Evolutionary conservation across 2,113 vertebrate genomes (phyloP).

Genomic region (Felis catus): DNA sequence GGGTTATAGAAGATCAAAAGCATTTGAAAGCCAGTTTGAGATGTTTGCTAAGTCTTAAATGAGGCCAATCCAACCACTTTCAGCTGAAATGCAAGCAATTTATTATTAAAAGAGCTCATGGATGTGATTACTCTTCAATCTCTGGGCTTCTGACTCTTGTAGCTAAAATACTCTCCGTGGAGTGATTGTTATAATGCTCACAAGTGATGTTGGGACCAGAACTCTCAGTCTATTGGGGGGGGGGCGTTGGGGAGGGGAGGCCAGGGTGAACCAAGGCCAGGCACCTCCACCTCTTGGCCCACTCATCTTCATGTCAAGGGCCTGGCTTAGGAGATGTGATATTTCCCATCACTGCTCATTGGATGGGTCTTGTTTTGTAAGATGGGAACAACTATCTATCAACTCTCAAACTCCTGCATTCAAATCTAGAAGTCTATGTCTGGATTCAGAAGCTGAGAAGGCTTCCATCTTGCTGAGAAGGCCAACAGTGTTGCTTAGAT

Average conservation of each 20-base stretch:
- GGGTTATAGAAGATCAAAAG: constrained; percentile 52
- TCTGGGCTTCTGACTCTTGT: not conserved
- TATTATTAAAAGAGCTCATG: constrained; percentile 58
- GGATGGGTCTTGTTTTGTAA: not conserved
- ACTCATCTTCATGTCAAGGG: not conserved
- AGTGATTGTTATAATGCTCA: not conserved
- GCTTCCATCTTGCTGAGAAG: not conserved
- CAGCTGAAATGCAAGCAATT: constrained; percentile 51
- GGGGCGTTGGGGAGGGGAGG: not conserved
- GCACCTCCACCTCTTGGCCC: not conserved
- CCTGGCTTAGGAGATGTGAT: not conserved
- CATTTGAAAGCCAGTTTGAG: constrained; percentile 21
- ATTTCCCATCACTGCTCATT: not conserved
- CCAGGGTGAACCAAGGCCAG: not conserved
- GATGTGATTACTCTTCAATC: constrained; percentile 10
- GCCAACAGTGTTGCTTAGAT: not conserved
- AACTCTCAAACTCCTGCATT: not conserved
- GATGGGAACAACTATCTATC: not conserved
- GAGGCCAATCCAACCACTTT: constrained; percentile 21
- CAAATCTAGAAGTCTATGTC: not conserved
- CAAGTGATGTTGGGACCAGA: not conserved
- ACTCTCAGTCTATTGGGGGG: not conserved
- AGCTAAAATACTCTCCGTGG: not conserved
- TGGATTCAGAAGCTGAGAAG: not conserved
- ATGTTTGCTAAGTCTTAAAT: constrained; percentile 42